Evolutionary conservation across 2,113 vertebrate genomes (phyloP).

Genomic region (Cyrtonyx montezumae): DNA sequence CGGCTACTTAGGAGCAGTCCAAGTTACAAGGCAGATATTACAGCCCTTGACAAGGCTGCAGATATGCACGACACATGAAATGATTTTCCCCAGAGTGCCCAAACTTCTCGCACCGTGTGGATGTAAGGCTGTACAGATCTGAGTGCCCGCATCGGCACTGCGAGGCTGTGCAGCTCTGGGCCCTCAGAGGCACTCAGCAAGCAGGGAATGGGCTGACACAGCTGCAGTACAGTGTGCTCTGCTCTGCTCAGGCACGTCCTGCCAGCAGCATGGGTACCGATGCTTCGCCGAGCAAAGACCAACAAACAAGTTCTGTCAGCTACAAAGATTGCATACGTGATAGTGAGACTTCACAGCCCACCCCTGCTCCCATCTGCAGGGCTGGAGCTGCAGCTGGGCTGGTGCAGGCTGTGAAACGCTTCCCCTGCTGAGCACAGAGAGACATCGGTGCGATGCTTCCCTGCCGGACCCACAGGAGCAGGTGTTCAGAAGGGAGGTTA

Average conservation of each 20-base stretch:
- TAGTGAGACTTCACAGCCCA: accelerated
- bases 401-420: not conserved
- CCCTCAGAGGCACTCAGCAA: not conserved
- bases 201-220: accelerated
- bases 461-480: not conserved
- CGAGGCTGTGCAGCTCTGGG: not conserved
- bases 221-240: accelerated
- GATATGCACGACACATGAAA: not conserved
- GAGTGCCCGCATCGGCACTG: not conserved
- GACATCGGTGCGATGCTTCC: accelerated
- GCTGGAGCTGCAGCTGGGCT: not conserved
- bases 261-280: not conserved
- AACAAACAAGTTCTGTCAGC: not conserved
- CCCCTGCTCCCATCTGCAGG: not conserved
- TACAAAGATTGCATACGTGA: not conserved
- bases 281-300: not conserved
- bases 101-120: not conserved
- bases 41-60: accelerated
- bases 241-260: not conserved
- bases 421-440: accelerated
- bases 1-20: accelerated
- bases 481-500: not conserved
- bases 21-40: accelerated
- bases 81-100: not conserved
- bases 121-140: accelerated